Base-by-base conservation (phyloP, 2,888 invertebrate species). In the Oegoconia quadripuncta region DNA sequence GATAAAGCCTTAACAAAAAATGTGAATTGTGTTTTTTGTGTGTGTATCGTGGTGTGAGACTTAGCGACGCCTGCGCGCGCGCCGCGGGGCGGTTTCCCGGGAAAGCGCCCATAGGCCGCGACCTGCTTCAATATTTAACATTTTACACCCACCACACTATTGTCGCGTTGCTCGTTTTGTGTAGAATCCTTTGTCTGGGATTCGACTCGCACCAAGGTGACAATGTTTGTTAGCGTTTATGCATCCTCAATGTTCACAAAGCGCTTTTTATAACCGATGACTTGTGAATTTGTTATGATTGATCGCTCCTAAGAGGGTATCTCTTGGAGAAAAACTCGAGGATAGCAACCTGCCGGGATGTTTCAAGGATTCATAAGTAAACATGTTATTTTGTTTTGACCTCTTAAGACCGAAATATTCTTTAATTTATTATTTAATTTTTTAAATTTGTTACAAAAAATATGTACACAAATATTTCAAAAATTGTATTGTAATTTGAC, bases 231-330 rank as follows among this genome's bases (percentile, higher is more conserved):
- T 75, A 69, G 69, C 73, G 63, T 82, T 79, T 74, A 77, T 76
- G 73, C 72, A 73, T 77, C 65, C 60, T 74, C 72, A 66, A 77
- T 58, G 61, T 66, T 70, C 63, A 84, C 83, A 83, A 82, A 80
- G 64, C 47, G 54, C 75, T 82, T 82, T 82, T 83, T 80, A 74
- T 62, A 78, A 64, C 59, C 80, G 87, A 87, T 87, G 87, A 87
- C 87, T 87, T 77, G 87, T 86, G 86, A 87, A 86, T 84, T 86
- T 84, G 78, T 77, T 74, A 64, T 84, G 87, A 87, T 87, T 66
- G 87, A 87, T 86, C 58, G 72, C 64, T 64, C 72, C 64, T 55
- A 52, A 47, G 63, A 68, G 72, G 54, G 53, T 57, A 44, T n/a
- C 51, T 39, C 44, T 39, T 47, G 34, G 47, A 54, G 58, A 69